Conservation (phyloP, 2,888 invertebrate genomes). For the Schrankia costaestrigalis region DNA sequence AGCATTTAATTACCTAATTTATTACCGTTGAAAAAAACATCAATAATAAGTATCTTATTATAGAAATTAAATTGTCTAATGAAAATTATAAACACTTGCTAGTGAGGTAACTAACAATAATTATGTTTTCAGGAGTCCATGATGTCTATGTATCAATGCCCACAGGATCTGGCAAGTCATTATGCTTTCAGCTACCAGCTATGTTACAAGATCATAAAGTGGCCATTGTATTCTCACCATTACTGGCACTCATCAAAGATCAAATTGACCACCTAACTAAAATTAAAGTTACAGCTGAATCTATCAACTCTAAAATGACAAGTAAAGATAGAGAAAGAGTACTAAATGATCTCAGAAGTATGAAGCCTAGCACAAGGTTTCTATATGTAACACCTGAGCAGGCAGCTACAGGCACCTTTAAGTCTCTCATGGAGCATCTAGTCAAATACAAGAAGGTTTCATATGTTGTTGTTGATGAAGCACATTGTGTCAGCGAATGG, state of each 20-base stretch:
- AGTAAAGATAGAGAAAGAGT: constrained; percentile 88
- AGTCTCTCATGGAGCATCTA: constrained; percentile 84
- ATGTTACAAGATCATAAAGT: constrained; percentile 89
- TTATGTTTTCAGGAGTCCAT: constrained; percentile 82
- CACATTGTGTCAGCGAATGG: constrained; percentile 99
- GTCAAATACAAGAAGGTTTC: constrained; percentile 88
- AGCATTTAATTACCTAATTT: too few relatives aligned
- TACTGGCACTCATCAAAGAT: constrained; percentile 98
- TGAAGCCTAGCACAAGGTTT: constrained; percentile 88
- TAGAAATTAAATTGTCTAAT: background rate
- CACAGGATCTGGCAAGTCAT: constrained; percentile 98
- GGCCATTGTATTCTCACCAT: constrained; percentile 96
- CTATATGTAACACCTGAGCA: constrained; percentile 99
- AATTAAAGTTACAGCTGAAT: constrained; percentile 89
- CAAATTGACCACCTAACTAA: constrained; percentile 93
- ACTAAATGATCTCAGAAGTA: constrained; percentile 86
- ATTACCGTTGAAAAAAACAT: too few relatives aligned
- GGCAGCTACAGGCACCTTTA: constrained; percentile 89
- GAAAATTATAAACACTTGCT: background rate
- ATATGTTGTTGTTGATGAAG: constrained; percentile 97
- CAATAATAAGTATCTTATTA: too few relatives aligned
- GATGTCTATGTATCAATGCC: constrained; percentile 99
- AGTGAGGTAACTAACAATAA: background rate
- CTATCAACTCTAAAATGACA: constrained; percentile 95
- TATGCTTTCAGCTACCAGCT: constrained; percentile 98